Base-by-base conservation (phyloP, 2,888 invertebrate species). In the Ephialtes manifestator region DNA sequence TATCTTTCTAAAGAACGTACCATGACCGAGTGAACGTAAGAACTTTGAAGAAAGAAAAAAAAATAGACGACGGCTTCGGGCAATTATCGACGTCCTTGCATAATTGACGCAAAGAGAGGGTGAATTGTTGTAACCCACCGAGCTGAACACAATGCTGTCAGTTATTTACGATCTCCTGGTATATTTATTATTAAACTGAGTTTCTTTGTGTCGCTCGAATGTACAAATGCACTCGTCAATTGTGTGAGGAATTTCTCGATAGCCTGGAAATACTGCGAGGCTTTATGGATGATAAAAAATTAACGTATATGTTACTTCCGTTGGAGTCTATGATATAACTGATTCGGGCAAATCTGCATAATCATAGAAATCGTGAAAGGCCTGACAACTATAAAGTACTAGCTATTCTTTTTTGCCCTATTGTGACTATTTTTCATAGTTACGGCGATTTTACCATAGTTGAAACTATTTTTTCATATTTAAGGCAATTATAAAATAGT, bases 211-310 rank as follows among this genome's bases (percentile, higher is more conserved):
- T 43, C 13, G 13, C 18, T 65, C 39, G 31, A 31, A 5, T 18
- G 31, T n/a, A 10, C 13, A n/a, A 35, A n/a, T 2, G 31, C 60
- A 35, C 28, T 55, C 51, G 68, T 35, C 18, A 5, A 18, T 63
- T 35, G 31, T 31, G 18, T 8, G 53, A 67, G 68, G 67, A 60
- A 53, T 35, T 46, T 75, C 46, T 28, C 20, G 60, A 63, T 67
- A 74, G 84, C 67, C 70, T 84, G 88, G 68, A 86, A 90, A 89
- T 86, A 81, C 86, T 85, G 88, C 84, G 84, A 81, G 86, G 87
- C 84, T 87, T 89, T 88, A 89, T 85, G 13, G 48, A 18, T 43
- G 28, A 63, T 39, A 60, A 15, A 31, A 31, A 75, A 48, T 35
- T 18, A 28, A 46, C 7, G 46, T 43, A n/a, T 15, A 20, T 11